Evolutionary conservation across 2,797 vertebrate genomes (phyloP), one percentile per base, ranked within the genome.

Genomic region (Tapera naevia): DNA sequence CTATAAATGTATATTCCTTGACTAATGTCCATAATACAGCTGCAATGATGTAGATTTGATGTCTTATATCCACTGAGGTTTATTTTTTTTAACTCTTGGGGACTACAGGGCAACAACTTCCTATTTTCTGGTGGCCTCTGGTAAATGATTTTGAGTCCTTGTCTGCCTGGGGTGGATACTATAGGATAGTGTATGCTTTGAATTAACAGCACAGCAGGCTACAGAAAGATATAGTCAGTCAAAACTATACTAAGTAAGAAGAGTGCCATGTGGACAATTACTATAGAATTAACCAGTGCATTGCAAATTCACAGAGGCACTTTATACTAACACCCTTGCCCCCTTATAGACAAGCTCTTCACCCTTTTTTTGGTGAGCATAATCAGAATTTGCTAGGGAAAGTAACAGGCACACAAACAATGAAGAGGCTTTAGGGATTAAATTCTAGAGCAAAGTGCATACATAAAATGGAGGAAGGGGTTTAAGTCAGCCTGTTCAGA

Each of bases 311-410:
- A 45, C 6, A 51, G 12, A 72, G 8, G 16, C 2, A 27, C 3
- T 18, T 2, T 25, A 35, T 13, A 10, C 6, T 51, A 69, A 72
- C 4, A 51, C 1, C 13, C 7, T 17, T 43, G 2, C 1, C 4
- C 3, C 4, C 6, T 25, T 23, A 35, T 1, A 69, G 54, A 43
- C 5, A 61, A 37, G 9, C 4, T 45, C 11, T 37, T 88, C 14
- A 48, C 3, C 8, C 5, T n/a, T 85, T 76, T n/a, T 28, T 72
- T 66, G 19, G n/a, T 23, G 51, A 82, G 2, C 27, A 37, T 2
- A 16, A 17, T 35, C 19, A 12, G 45, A 21, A 39, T 60, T 76
- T 62, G 32, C 19, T 17, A 48, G 12, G 32, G 13, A 80, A 73
- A 82, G 5, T 16, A 76, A 28, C 1, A 56, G 43, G 1, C 28